A percentile compares a stretch with the other conserved stretches of the same genome.
Conservation (phyloP, 2,113 vertebrate genomes). For the Epinephelus lanceolatus region DNA sequence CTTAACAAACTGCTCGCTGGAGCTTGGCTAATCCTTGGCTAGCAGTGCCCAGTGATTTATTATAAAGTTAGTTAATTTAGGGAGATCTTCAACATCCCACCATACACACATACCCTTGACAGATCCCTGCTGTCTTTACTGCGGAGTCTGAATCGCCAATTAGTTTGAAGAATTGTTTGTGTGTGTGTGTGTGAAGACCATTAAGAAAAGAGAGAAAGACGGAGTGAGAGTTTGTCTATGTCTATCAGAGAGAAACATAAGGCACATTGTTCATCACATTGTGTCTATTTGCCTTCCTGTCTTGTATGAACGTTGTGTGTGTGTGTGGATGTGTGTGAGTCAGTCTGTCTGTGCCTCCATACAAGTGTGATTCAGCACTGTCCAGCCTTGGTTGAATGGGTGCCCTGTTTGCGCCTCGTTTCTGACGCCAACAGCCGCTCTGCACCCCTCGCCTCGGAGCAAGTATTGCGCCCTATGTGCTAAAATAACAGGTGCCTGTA, state of each 20-base stretch:
- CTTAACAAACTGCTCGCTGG: constrained; percentile 82
- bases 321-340: constrained; percentile 54
- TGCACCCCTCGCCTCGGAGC: constrained; percentile 67
- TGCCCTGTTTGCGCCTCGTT: constrained; percentile 66
- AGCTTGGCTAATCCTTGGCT: constrained; percentile 81
- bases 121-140: constrained; percentile 55
- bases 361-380: constrained; percentile 72
- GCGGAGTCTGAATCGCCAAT: constrained; percentile 50
- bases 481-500: constrained; percentile 82
- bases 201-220: constrained; percentile 12
- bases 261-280: constrained; percentile 51
- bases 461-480: constrained; percentile 78
- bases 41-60: constrained; percentile 78
- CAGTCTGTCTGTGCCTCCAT: constrained; percentile 55
- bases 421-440: constrained; percentile 73
- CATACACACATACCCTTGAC: constrained; percentile 40
- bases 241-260: constrained; percentile 43
- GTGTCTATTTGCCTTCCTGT: constrained; percentile 68
- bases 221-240: constrained; percentile 43
- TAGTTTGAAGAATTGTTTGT: constrained; percentile 60
- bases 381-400: constrained; percentile 67
- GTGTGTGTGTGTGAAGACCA: background rate
- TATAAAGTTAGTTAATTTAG: constrained; percentile 81
- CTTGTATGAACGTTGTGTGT: constrained; percentile 52
- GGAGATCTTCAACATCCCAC: constrained; percentile 68